A percentile compares a stretch with the other conserved stretches of the same genome.
These are phyloP conservation scores for Sinodicranocentrus sp. DNA, from an alignment of 2,888 invertebrate species.

Conservation along the genomic window DNA sequence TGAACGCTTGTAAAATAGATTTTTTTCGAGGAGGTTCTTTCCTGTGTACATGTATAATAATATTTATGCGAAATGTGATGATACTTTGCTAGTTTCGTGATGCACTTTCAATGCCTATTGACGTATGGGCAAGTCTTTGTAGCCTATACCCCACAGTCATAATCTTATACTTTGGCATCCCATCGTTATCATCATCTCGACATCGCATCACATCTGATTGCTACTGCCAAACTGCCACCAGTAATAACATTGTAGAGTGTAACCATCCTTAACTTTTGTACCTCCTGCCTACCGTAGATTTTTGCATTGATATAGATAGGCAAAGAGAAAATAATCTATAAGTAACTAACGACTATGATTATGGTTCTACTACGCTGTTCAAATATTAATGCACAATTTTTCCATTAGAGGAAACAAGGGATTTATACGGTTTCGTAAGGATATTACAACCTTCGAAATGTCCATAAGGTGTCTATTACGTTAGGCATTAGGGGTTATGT, in stretches of 20 bases:
- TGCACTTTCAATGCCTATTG: conserved; percentile 12
- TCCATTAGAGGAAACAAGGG: conserved; percentile 36
- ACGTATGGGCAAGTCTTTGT: conserved; percentile 5
- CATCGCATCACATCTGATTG: neutral
- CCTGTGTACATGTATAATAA: conserved; percentile 14
- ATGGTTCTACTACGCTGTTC: neutral
- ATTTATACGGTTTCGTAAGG: conserved; percentile 23
- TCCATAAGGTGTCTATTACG: conserved; percentile 20
- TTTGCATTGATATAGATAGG: too few species aligned
- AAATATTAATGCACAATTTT: conserved; percentile 31
- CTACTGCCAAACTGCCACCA: conserved; percentile 12
- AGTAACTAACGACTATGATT: neutral
- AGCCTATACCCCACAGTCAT: neutral
- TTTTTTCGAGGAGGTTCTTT: conserved; percentile 1
- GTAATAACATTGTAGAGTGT: neutral
- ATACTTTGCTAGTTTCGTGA: conserved; percentile 14
- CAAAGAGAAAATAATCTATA: conserved; percentile 1
- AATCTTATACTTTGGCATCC: neutral
- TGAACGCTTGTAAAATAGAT: conserved; percentile 50
- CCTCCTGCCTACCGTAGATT: too few species aligned
- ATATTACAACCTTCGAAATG: conserved; percentile 39
- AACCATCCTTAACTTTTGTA: neutral
- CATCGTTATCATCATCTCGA: conserved; percentile 6
- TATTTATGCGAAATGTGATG: conserved; percentile 14
- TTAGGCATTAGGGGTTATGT: conserved; percentile 18